Evolutionary conservation across 2,113 vertebrate species (phyloP).

Genomic region (Tachysurus fulvidraco): DNA sequence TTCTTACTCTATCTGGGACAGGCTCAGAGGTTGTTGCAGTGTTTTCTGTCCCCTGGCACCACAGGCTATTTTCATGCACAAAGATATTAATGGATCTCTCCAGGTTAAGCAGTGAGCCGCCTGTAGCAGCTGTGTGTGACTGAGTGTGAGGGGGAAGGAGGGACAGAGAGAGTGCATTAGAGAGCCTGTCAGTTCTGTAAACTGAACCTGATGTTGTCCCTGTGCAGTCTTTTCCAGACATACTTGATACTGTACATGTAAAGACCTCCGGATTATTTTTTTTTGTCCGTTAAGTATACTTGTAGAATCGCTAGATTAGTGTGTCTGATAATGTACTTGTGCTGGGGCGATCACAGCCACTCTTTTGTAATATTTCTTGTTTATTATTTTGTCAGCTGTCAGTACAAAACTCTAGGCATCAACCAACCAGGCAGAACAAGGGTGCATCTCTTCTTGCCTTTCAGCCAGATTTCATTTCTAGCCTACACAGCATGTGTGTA

Average conservation of each 20-base stretch:
- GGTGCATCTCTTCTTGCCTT: background rate
- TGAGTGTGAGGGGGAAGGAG: background rate
- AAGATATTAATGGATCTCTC: slow-evolving; percentile 46
- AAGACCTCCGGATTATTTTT: background rate
- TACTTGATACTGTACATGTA: background rate
- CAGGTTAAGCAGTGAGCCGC: slow-evolving; percentile 24
- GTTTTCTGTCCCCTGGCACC: slow-evolving; percentile 34
- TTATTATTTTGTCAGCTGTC: background rate
- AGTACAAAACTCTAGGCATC: background rate
- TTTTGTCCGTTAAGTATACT: background rate
- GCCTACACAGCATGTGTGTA: background rate
- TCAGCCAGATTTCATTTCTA: background rate
- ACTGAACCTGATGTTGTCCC: slow-evolving; percentile 16
- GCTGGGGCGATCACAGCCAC: background rate
- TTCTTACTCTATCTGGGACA: slow-evolving; percentile 42
- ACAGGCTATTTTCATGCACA: slow-evolving; percentile 45
- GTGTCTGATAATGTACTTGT: background rate
- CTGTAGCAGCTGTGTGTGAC: slow-evolving; percentile 39
- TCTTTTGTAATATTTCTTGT: background rate
- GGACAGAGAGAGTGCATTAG: background rate
- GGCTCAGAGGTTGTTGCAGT: slow-evolving; percentile 32
- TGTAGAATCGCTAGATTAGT: background rate
- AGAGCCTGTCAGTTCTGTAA: slow-evolving; percentile 19
- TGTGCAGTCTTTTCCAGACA: slow-evolving; percentile 7
- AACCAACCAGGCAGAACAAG: background rate